Base-by-base conservation (phyloP, 1,140 invertebrate genomes). In the Brachionus sp. region DNA sequence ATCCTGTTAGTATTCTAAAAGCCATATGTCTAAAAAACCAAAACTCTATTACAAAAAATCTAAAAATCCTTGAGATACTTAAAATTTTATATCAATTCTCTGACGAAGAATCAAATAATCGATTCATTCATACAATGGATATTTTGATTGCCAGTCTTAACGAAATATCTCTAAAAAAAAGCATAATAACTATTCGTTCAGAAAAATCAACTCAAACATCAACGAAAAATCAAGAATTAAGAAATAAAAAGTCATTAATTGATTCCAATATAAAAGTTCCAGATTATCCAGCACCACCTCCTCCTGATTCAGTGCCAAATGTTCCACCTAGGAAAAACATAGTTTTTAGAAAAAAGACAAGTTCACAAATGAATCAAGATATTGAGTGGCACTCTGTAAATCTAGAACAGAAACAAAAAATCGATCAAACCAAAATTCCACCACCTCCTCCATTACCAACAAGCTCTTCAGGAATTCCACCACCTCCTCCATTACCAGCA, bases 131-230 rank as follows among this genome's bases (percentile, higher is more conserved):
- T 16, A 9, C 42, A 16, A 23, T 75, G 1, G 44, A 44, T 13
- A 50, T 44, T 75, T 46, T 75, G 25, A 75, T 75, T 25, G 1
- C 19, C 5, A 75, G 19, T 5, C 25, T 75, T 1, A 44, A 44
- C 5, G 70, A 46, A 25, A 46, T 75, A 3, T 75, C 42, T 23
- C 39, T 46, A 6, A 75, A 46, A 75, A 23, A 33, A 75, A 46
- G n/a, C 23, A 46, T 75, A 13, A 29, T 75, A 29, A 19, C 39
- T 1, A 75, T 75, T 75, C 42, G 37, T 12, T 44, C 70, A 0
- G 70, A 75, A 46, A 75, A 75, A 46, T 75, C 70, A 12, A 46
- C 39, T 46, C 70, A 75, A 50, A 75, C 70, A 25, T 25, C 39
- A 29, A 10, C 12, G 1, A 46, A 44, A 46, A 44, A 13, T 25